A percentile compares a stretch with the other conserved stretches of the same genome.
These are phyloP conservation scores for Leptopilina boulardi DNA, from an alignment of 1,140 invertebrate species.

Conservation along the genomic window DNA sequence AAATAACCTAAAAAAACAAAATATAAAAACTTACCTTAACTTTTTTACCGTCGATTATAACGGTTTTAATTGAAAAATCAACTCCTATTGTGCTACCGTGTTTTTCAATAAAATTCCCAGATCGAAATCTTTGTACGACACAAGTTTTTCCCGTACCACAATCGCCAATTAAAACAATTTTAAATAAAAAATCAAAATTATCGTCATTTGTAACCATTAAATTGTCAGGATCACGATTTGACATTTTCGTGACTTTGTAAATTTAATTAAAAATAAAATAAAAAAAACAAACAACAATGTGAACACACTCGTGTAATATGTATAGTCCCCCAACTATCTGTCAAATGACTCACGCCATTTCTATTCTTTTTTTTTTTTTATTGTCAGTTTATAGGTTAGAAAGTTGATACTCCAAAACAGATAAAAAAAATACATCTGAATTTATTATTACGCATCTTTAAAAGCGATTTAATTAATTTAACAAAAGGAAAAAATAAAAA, in stretches of 20 bases:
- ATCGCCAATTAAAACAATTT: conserved; percentile 90
- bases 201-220: conserved; percentile 80
- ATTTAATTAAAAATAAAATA: neutral
- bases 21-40: conserved; percentile 87
- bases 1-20: neutral
- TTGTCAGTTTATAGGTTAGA: no score
- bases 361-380: neutral
- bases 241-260: conserved; percentile 65
- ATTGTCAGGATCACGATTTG: conserved; percentile 77
- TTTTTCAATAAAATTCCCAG: conserved; percentile 93
- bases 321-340: neutral
- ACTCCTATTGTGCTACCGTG: conserved; percentile 97
- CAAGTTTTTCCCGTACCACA: conserved; percentile 91
- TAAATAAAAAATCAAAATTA: conserved; percentile 88
- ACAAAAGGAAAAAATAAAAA: no score
- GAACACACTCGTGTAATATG: neutral
- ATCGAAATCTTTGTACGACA: conserved; percentile 94
- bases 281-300: neutral
- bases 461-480: no score
- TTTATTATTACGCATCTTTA: no score
- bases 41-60: conserved; percentile 93
- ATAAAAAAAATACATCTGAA: no score
- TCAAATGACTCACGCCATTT: neutral
- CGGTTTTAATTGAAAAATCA: conserved; percentile 98
- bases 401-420: no score